Base-by-base conservation (phyloP, 1,140 invertebrate genomes). In the Chrysoperla carnea region DNA sequence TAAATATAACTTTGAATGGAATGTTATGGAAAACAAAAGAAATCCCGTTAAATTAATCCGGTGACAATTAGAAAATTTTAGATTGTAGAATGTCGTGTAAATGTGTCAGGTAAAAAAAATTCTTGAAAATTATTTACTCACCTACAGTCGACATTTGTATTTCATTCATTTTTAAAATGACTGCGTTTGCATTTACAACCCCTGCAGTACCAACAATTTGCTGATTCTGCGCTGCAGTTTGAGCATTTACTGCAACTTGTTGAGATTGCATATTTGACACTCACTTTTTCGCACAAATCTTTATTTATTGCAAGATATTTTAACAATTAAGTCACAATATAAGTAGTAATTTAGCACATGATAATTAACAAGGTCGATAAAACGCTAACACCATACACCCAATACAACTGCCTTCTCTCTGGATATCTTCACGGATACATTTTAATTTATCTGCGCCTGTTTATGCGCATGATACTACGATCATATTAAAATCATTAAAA, bases 151-250 rank as follows among this genome's bases (percentile, higher is more conserved):
- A 75, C 52, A 79, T 66, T 56, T 76, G 75, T 55, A 80, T 72
- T 50, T 81, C 78, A 56, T 77, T 76, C 76, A 81, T 80, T 63
- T 80, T 80, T 40, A 79, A 57, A 50, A 80, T 75, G 49, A 80
- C 72, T 52, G 69, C 72, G 61, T 66, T 69, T 48, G 68, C 66
- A 33, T 33, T 33, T 43, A 63, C 63, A 42, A 70, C 56, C 48
- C 62, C 60, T 31, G 47, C 45, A 43, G 47, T 47, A 44, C 28
- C 45, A 42, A 63, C 60, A 42, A 64, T 62, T 59, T 63, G 64
- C 31, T 50, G 40, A 48, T 53, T 57, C 53, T 66, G 60, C 58
- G 64, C 63, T 62, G 63, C 63, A 58, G 68, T 64, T 46, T 58
- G 59, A 47, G 51, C 55, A 51, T 65, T 61, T 46, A 59, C 59